Percentiles rank a stretch among this genome's conserved stretches.
Evolutionary conservation across 1,140 invertebrate genomes (phyloP).

Genomic region (Aphelinus certus): DNA sequence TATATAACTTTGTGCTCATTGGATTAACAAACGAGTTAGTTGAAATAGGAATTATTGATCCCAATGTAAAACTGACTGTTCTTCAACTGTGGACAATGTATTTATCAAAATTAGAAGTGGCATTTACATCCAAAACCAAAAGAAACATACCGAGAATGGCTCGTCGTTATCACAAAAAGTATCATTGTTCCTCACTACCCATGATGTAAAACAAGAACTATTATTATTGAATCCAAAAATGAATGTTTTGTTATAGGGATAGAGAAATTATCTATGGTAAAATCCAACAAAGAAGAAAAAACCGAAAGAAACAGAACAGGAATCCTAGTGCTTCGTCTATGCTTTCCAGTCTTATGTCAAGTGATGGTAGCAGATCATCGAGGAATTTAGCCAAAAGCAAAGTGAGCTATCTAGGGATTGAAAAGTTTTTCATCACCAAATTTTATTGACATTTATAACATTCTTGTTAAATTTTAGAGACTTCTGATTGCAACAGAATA

Average conservation of each 20-base stretch:
- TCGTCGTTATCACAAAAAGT: constrained; percentile 64
- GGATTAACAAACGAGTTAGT: constrained; percentile 72
- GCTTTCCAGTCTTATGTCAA: constrained; percentile 40
- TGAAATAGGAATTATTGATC: constrained; percentile 67
- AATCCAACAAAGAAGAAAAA: constrained; percentile 45
- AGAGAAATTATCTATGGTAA: constrained; percentile 67
- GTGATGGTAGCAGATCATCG: constrained; percentile 42
- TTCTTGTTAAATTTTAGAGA: constrained; percentile 47
- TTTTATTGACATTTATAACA: background rate
- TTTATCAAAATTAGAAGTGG: constrained; percentile 69
- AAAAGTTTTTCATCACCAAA: too few relatives aligned
- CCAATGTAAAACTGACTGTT: constrained; percentile 68
- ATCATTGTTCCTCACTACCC: background rate
- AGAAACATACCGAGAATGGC: constrained; percentile 67
- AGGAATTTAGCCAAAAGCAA: constrained; percentile 52
- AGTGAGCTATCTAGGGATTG: constrained; percentile 40
- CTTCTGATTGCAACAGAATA: constrained; percentile 56
- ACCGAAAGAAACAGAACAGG: constrained; percentile 39
- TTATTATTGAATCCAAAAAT: too few relatives aligned
- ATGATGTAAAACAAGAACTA: too few relatives aligned
- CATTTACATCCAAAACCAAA: constrained; percentile 65
- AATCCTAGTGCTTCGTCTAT: constrained; percentile 44
- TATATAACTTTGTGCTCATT: constrained; percentile 72
- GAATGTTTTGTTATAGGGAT: constrained; percentile 58
- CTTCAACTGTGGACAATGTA: constrained; percentile 74